A percentile compares a stretch with the other conserved stretches of the same genome.
These are phyloP conservation scores for Brachyistius frenatus DNA, from an alignment of 2,113 vertebrate species.

Conservation along the genomic window DNA sequence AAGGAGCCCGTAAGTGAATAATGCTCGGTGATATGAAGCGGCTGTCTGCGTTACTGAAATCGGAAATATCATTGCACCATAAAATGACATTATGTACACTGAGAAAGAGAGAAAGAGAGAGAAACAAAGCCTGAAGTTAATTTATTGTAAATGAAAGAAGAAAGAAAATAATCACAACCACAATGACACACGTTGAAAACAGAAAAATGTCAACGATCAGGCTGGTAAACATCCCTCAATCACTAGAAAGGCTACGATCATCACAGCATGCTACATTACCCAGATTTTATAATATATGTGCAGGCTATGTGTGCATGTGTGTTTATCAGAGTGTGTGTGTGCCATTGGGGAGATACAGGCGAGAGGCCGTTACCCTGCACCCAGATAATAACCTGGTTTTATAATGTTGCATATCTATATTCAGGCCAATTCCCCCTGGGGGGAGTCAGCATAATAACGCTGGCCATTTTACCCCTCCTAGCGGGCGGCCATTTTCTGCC, in stretches of 20 bases:
- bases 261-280: constrained; percentile 55
- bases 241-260: constrained; percentile 63
- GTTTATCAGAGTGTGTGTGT: constrained; percentile 60
- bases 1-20: constrained; percentile 64
- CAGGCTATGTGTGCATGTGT: constrained; percentile 34
- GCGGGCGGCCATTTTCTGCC: constrained; percentile 82
- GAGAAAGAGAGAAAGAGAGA: constrained; percentile 19
- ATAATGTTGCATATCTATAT: constrained; percentile 87
- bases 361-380: constrained; percentile 81
- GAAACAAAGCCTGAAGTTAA: constrained; percentile 45
- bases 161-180: constrained; percentile 57
- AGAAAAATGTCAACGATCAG: constrained; percentile 39
- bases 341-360: constrained; percentile 70
- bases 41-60: constrained; percentile 57
- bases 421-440: constrained; percentile 84
- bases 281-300: constrained; percentile 59
- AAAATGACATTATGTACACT: constrained; percentile 64
- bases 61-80: constrained; percentile 65
- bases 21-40: constrained; percentile 62
- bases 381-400: constrained; percentile 85
- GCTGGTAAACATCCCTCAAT: constrained; percentile 62
- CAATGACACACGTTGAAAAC: constrained; percentile 55
- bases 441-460: constrained; percentile 81
- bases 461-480: constrained; percentile 82
- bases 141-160: constrained; percentile 62